These are phyloP conservation scores for Zoroaster sp. DNA, from an alignment of 53 echinoderm and acorn worm genomes.

Conservation along the genomic window DNA sequence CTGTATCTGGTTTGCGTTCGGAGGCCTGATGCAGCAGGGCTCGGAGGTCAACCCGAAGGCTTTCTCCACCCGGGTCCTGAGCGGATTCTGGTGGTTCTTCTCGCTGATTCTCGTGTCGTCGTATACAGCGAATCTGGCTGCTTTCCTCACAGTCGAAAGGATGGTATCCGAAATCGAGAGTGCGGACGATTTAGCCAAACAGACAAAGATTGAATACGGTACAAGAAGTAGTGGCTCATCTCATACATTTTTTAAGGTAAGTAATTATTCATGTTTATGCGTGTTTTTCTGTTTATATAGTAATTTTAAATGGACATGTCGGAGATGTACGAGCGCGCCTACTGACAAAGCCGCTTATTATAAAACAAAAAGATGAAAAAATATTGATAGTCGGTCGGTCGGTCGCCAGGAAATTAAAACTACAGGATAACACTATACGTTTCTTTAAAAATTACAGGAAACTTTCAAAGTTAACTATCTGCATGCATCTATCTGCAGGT, in stretches of 20 bases:
- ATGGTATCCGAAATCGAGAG: constrained; percentile 94
- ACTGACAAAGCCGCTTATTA: no score
- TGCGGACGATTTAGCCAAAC: constrained; percentile 86
- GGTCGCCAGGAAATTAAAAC: no score
- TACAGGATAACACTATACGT: no score
- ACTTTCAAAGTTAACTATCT: no score
- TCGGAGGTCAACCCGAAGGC: constrained; percentile 97
- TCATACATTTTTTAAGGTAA: constrained; percentile 91
- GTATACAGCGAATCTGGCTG: constrained; percentile 97
- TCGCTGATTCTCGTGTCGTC: constrained; percentile 94
- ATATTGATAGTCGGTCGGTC: no score
- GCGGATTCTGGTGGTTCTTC: constrained; percentile 99
- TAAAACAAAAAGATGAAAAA: no score
- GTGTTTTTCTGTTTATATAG: no score
- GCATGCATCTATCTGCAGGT: no score
- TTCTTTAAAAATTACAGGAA: no score
- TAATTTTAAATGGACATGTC: no score
- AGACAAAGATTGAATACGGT: constrained; percentile 94
- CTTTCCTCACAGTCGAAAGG: constrained; percentile 95
- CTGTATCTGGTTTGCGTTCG: constrained; percentile 98
- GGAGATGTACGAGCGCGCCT: no score
- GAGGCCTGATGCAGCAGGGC: constrained; percentile 99
- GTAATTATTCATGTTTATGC: no score
- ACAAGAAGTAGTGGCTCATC: constrained; percentile 91
- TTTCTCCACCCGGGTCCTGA: constrained; percentile 92